Base-by-base conservation (phyloP, 2,888 invertebrate genomes). In the Eristalinus aeneus region DNA sequence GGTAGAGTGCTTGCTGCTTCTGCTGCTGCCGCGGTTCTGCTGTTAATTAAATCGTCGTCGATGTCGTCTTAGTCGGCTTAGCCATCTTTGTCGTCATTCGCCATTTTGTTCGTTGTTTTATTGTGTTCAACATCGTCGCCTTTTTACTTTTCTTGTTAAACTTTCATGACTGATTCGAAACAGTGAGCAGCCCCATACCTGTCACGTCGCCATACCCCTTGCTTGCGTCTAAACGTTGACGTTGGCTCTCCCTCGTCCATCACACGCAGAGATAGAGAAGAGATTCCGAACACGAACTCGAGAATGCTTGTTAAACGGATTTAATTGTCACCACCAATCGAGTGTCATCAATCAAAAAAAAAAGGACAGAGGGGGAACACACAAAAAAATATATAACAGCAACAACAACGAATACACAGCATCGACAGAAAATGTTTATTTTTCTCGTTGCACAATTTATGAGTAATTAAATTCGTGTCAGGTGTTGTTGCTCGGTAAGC, bases 241-340 rank as follows among this genome's bases (percentile, higher is more conserved):
- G 8, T 31, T n/a, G 11, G 32, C 34, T 16, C 39, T 16, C 9
- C 58, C 6, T 56, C 36, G 22, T 27, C 31, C 3, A 5, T 23
- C 23, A 23, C 32, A 6, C 16, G 8, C 16, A 46, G 46, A 46
- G 46, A 46, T 46, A 46, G 46, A 36, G 53, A 68, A 34, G 46
- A 69, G 71, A 85, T 80, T 81, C 85, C 32, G 76, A 79, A 80
- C 85, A 85, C 84, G 79, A 84, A 84, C 67, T 81, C 73, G 60
- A 73, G 80, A 85, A 85, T 77, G 85, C 81, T 85, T 85, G 85
- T 85, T 81, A 85, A 85, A 81, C 80, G 85, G 76, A 85, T 85
- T 85, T 85, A 85, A 85, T 85, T 85, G 85, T 85, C 85, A 81
- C 85, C 81, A 85, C 81, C 76, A 85, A 85, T 85, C 85, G 85